A percentile compares a stretch with the other conserved stretches of the same genome.
Conservation (phyloP, 2,888 invertebrate species). For the Harpalus rubripes region DNA sequence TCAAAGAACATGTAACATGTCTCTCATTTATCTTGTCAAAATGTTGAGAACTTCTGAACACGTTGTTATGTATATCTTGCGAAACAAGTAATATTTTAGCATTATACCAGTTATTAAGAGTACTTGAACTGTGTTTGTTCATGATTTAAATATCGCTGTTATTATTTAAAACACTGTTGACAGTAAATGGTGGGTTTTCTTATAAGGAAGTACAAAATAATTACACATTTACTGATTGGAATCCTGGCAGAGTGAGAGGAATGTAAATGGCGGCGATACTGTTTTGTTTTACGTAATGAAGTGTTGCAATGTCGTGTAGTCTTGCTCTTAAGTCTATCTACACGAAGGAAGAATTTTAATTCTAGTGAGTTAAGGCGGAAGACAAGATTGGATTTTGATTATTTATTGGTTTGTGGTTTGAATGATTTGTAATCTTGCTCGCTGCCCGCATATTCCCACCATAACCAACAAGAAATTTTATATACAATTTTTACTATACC, state of each 20-base stretch:
- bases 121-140: not conserved
- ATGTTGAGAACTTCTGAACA: too few species aligned
- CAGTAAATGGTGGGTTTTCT: slow-evolving; percentile 13
- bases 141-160: slow-evolving; percentile 25
- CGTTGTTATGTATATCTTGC: too few species aligned
- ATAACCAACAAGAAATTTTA: not conserved
- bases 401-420: slow-evolving; percentile 50
- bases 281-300: slow-evolving; percentile 50
- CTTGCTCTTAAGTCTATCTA: not conserved
- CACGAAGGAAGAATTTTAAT: slow-evolving; percentile 28
- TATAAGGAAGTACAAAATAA: slow-evolving; percentile 39
- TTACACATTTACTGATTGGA: slow-evolving; percentile 1
- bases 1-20: too few species aligned
- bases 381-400: slow-evolving; percentile 32
- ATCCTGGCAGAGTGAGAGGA: slow-evolving; percentile 25
- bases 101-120: not conserved
- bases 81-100: too few species aligned
- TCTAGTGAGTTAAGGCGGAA: slow-evolving; percentile 13
- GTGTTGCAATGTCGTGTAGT: slow-evolving; percentile 15
- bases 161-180: too few species aligned
- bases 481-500: not conserved
- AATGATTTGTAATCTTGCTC: slow-evolving; percentile 18
- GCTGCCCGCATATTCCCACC: slow-evolving; percentile 38
- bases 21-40: too few species aligned
- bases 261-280: slow-evolving; percentile 21